Base-by-base conservation (phyloP, 2,113 vertebrate genomes). In the Sphaerodactylus townsendi region DNA sequence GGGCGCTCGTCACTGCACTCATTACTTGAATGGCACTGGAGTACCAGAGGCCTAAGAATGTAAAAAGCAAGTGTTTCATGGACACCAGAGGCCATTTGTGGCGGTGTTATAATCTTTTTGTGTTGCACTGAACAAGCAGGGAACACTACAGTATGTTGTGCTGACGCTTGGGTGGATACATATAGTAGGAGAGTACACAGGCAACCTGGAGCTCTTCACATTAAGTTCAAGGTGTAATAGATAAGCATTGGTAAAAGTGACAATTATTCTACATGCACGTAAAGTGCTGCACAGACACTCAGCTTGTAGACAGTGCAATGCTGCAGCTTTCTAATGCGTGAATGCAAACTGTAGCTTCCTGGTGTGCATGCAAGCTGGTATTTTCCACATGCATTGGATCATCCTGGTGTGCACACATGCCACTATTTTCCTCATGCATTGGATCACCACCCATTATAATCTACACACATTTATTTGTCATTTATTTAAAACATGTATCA, bases 41-140 rank as follows among this genome's bases (percentile, higher is more conserved):
- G n/a, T 0, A 5, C 2, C 3, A 25, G 0, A 1, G 30, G 53
- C 28, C 23, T 5, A 10, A 25, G 41, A 2, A 4, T 0, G 23
- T 35, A n/a, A 23, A 30, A 28, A 56, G 5, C 53, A 56, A 23
- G 19, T 23, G 53, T 5, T 19, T 23, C 23, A 5, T 23, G 17
- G 53, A 21, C 3, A 23, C 53, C 53, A 23, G 53, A 56, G 53
- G 53, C 53, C 21, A 56, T 56, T 56, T 56, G 4, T 23, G 19
- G 53, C 21, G 53, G 53, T 56, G 5, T 28, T 4, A 0, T 62
- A 9, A 23, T 5, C 10, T 25, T 13, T n/a, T 5, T 25, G 13
- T 37, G 59, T n/a, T 46, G 59, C 17, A 10, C 8, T 23, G 39
- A 46, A 35, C 3, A 46, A 19, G 19, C 56, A 10, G 59, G 25